phyloP scores from a whole-genome alignment of 2,888 invertebrate species.

The Synanthedon vespiformis region DNA sequence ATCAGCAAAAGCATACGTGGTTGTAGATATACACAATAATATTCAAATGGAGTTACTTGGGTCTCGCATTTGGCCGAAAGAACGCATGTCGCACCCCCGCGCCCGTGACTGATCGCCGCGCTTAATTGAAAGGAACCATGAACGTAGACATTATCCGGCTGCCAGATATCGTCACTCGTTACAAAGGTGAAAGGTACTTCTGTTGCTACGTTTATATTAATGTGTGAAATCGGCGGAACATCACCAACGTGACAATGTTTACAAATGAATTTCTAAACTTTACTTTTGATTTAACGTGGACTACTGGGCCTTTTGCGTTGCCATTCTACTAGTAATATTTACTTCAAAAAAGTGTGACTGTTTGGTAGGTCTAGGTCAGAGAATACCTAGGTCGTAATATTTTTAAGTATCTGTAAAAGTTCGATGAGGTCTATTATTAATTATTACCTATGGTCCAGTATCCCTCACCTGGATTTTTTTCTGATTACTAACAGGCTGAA shows the following conservation, averaged over 20 bases:
- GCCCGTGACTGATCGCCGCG: constrained; percentile 23
- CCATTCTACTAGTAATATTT: too few relatives aligned
- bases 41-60: neutral
- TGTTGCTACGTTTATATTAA: constrained; percentile 6
- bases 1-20: too few relatives aligned
- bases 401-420: too few relatives aligned
- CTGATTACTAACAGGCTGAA: too few relatives aligned
- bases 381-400: too few relatives aligned
- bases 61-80: neutral
- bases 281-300: too few relatives aligned
- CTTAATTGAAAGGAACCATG: constrained; percentile 20
- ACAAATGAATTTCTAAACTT: neutral
- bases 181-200: constrained; percentile 13
- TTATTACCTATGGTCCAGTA: too few relatives aligned
- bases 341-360: too few relatives aligned
- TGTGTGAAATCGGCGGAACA: constrained; percentile 8
- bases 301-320: too few relatives aligned
- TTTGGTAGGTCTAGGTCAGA: too few relatives aligned
- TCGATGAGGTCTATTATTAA: too few relatives aligned
- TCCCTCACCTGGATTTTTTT: too few relatives aligned
- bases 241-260: neutral
- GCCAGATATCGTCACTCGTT: constrained; percentile 18
- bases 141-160: constrained; percentile 12
- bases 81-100: constrained; percentile 2
- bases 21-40: neutral